Evolutionary conservation across 1,140 invertebrate species (phyloP).

Genomic region (Drosophila kohkoa): DNA sequence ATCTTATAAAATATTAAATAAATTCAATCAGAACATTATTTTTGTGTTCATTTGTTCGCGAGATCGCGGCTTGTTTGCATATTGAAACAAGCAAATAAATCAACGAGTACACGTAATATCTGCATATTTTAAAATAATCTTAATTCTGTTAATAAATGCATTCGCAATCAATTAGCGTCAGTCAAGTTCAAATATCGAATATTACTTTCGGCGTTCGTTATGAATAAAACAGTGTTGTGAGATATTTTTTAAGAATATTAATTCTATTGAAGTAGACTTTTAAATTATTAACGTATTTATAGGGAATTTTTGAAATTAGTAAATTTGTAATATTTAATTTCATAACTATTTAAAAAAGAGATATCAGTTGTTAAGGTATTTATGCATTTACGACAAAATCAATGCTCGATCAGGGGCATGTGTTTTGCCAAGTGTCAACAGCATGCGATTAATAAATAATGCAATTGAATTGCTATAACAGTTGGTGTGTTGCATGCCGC

Average conservation of each 20-base stretch:
- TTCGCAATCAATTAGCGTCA: conserved; percentile 25
- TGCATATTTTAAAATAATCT: conserved; percentile 41
- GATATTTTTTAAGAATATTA: too few relatives aligned
- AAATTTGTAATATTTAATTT: too few relatives aligned
- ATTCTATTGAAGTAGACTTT: too few relatives aligned
- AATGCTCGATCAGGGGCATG: neutral
- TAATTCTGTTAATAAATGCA: conserved; percentile 19
- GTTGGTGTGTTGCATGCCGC: conserved; percentile 27
- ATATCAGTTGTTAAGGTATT: neutral
- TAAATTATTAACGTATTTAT: too few relatives aligned
- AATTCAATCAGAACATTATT: conserved; percentile 58
- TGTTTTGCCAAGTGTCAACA: conserved; percentile 50
- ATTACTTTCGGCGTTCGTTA: conserved; percentile 1
- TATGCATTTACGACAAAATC: neutral
- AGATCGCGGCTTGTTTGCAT: neutral
- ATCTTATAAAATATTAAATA: conserved; percentile 66
- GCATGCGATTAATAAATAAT: conserved; percentile 75
- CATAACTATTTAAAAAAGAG: too few relatives aligned
- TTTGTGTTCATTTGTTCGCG: conserved; percentile 26
- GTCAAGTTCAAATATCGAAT: conserved; percentile 6
- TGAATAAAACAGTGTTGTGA: neutral
- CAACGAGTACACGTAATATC: neutral
- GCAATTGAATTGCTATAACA: conserved; percentile 61
- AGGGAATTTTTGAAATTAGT: too few relatives aligned
- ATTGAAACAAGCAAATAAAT: neutral